Evolutionary conservation across 92 coral and sea anemone genomes (phyloP).

Genomic region (Metridium senile): DNA sequence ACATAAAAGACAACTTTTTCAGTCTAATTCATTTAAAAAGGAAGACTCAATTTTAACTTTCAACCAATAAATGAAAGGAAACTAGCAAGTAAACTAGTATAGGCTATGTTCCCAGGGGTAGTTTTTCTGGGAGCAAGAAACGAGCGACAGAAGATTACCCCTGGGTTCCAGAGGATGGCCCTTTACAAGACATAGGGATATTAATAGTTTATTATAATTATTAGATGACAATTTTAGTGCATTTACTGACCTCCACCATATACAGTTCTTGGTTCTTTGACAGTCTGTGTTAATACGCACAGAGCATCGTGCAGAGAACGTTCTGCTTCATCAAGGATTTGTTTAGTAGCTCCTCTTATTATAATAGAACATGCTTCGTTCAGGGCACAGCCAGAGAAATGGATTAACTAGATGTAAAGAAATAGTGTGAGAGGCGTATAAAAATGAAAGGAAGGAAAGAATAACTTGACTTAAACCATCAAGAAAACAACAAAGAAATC

Average conservation of each 20-base stretch:
- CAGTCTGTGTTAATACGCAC: conserved; percentile 97
- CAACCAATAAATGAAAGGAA: too few species aligned
- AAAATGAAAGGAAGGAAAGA: not conserved
- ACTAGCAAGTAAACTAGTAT: too few species aligned
- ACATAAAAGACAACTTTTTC: not conserved
- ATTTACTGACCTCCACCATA: conserved; percentile 86
- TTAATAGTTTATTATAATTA: too few species aligned
- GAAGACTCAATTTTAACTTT: too few species aligned
- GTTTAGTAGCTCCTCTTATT: conserved; percentile 96
- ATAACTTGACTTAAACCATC: not conserved
- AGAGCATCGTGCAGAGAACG: conserved; percentile 98
- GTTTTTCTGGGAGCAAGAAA: not conserved
- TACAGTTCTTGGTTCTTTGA: conserved; percentile 97
- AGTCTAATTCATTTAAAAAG: too few species aligned
- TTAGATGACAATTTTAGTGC: too few species aligned
- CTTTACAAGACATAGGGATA: too few species aligned
- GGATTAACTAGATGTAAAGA: conserved; percentile 68
- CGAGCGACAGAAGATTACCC: not conserved
- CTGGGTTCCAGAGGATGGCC: too few species aligned
- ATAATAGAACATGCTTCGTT: conserved; percentile 97
- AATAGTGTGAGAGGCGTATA: not conserved
- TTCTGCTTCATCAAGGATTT: conserved; percentile 98
- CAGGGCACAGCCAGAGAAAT: conserved; percentile 97
- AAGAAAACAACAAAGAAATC: not conserved
- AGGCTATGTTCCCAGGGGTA: not conserved